Conservation (phyloP, 2,113 vertebrate genomes). For the Mixornis gularis region DNA sequence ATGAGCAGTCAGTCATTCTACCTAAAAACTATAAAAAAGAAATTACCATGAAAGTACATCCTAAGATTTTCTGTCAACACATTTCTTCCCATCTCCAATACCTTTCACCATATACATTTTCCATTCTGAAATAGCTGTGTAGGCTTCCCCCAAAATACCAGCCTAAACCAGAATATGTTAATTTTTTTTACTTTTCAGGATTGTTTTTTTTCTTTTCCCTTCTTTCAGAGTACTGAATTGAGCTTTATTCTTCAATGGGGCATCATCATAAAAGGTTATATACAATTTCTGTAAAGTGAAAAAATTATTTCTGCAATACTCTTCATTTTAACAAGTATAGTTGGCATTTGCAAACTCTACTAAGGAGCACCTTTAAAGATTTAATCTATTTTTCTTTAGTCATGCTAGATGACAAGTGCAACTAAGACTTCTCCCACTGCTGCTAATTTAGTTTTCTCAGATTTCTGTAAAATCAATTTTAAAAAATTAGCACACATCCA, state of each 20-base stretch:
- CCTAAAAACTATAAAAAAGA: neutral
- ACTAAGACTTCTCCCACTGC: neutral
- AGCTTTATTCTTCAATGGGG: neutral
- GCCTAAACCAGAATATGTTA: neutral
- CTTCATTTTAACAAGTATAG: neutral
- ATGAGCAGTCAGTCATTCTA: neutral
- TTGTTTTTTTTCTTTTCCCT: neutral
- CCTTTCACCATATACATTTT: neutral
- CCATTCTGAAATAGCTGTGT: neutral
- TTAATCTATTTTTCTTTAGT: neutral
- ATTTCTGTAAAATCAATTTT: constrained; percentile 3
- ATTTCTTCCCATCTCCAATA: neutral
- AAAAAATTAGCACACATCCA: constrained; percentile 25
- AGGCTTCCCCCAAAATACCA: neutral
- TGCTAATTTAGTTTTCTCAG: neutral
- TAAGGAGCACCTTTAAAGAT: neutral
- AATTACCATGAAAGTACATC: neutral
- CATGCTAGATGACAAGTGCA: neutral
- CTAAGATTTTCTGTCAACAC: neutral
- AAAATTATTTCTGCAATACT: neutral
- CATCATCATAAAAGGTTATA: neutral
- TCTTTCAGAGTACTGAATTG: neutral
- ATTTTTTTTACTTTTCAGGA: neutral
- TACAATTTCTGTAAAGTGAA: neutral
- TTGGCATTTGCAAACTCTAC: neutral